Percentiles rank a stretch among this genome's conserved stretches.
Conservation (phyloP, 2,113 vertebrate species). For the Campylorhamphus procurvoides region DNA sequence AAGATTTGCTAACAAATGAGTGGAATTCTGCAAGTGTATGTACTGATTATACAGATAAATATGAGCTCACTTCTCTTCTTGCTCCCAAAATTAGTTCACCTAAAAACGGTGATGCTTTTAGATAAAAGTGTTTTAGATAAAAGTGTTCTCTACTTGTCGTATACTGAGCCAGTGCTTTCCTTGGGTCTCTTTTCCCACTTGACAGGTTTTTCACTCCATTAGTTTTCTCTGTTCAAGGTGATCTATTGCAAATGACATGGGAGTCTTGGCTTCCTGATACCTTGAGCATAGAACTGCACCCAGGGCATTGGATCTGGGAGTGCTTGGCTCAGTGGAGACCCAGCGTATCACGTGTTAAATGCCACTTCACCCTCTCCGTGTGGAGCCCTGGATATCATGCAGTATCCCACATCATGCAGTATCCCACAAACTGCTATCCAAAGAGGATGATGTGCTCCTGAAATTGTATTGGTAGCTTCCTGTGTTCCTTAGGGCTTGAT, state of each 20-base stretch:
- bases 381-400: not conserved
- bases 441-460: not conserved
- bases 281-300: not conserved
- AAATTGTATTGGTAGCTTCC: not conserved
- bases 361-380: not conserved
- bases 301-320: not conserved
- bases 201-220: not conserved
- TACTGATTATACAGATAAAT: not conserved
- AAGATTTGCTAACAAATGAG: not conserved
- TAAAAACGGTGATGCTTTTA: not conserved
- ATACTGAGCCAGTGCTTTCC: not conserved
- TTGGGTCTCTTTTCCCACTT: not conserved
- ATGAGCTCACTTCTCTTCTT: accelerated
- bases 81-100: not conserved
- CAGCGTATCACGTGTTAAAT: not conserved
- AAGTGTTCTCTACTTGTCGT: not conserved
- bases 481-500: not conserved
- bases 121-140: not conserved
- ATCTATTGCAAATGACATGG: not conserved
- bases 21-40: not conserved
- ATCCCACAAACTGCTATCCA: not conserved
- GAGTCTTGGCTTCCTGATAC: not conserved
- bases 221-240: not conserved
- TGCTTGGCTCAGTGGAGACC: not conserved
- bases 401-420: not conserved